These are phyloP conservation scores for Gasteruption jaculator DNA, from an alignment of 2,888 invertebrate genomes.

Conservation along the genomic window DNA sequence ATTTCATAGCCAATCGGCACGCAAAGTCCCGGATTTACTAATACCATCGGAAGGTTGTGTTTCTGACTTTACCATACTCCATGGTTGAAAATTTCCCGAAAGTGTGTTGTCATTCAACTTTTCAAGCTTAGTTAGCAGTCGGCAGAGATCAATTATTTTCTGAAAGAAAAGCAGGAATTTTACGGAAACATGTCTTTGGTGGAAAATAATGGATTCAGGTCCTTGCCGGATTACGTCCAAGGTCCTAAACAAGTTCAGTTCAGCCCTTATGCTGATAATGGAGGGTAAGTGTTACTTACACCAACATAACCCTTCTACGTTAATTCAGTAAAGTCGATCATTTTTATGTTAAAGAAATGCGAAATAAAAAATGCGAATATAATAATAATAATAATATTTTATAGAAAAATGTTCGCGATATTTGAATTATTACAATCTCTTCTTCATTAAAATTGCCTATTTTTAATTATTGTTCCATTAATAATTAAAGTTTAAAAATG, in stretches of 20 bases:
- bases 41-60: too few relatives aligned
- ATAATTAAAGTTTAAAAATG: too few relatives aligned
- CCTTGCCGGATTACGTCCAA: slow-evolving; percentile 51
- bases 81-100: too few relatives aligned
- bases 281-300: slow-evolving; percentile 67
- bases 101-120: too few relatives aligned
- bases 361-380: slow-evolving; percentile 6
- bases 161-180: too few relatives aligned
- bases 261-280: slow-evolving; percentile 72
- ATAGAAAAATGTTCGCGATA: neutral
- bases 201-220: slow-evolving; percentile 48
- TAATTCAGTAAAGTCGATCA: slow-evolving; percentile 17
- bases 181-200: slow-evolving; percentile 34
- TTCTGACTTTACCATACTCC: too few relatives aligned
- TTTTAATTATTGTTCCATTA: too few relatives aligned
- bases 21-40: too few relatives aligned
- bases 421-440: slow-evolving; percentile 1
- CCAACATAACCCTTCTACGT: slow-evolving; percentile 28
- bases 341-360: slow-evolving; percentile 8
- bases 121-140: too few relatives aligned
- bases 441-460: too few relatives aligned
- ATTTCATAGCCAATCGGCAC: too few relatives aligned
- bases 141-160: too few relatives aligned
- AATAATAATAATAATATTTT: slow-evolving; percentile 1
- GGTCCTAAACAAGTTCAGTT: slow-evolving; percentile 56